A percentile compares a stretch with the other conserved stretches of the same genome.
phyloP scores from a whole-genome alignment of 2,888 invertebrate species.

The Phorcus lineatus region DNA sequence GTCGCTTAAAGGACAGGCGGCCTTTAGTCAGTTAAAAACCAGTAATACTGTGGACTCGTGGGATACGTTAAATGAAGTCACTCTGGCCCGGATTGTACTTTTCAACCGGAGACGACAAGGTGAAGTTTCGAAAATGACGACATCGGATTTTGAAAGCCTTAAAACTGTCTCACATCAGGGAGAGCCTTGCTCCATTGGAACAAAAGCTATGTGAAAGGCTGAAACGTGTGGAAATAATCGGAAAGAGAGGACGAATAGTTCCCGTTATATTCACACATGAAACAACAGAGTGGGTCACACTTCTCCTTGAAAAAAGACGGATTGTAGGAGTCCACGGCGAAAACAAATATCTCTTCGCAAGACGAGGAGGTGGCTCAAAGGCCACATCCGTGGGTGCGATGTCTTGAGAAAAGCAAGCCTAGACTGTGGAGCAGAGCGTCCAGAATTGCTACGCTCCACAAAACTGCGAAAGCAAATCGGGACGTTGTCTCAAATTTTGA shows the following conservation, averaged over 20 bases:
- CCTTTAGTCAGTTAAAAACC: no score
- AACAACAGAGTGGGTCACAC: neutral
- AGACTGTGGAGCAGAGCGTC: neutral
- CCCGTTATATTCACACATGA: slow-evolving; percentile 2
- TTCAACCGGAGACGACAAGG: no score
- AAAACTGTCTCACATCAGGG: no score
- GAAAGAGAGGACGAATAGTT: slow-evolving; percentile 23
- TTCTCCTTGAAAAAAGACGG: neutral
- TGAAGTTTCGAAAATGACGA: no score
- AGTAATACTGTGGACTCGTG: no score
- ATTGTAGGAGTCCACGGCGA: slow-evolving; percentile 2
- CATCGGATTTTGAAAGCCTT: no score
- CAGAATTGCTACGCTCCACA: slow-evolving; percentile 29
- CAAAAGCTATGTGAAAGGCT: neutral
- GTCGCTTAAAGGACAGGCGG: no score
- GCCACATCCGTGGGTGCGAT: neutral
- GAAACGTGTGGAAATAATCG: neutral
- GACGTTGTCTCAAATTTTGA: no score
- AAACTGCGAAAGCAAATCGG: no score
- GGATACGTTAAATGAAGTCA: no score
- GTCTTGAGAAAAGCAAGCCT: neutral
- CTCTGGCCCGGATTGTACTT: no score
- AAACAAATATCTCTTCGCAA: slow-evolving; percentile 22
- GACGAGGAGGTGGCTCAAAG: neutral
- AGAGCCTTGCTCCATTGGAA: no score